A percentile compares a stretch with the other conserved stretches of the same genome.
Evolutionary conservation across 2,797 vertebrate species (phyloP).

Genomic region (Enteromius unitaeniatus): DNA sequence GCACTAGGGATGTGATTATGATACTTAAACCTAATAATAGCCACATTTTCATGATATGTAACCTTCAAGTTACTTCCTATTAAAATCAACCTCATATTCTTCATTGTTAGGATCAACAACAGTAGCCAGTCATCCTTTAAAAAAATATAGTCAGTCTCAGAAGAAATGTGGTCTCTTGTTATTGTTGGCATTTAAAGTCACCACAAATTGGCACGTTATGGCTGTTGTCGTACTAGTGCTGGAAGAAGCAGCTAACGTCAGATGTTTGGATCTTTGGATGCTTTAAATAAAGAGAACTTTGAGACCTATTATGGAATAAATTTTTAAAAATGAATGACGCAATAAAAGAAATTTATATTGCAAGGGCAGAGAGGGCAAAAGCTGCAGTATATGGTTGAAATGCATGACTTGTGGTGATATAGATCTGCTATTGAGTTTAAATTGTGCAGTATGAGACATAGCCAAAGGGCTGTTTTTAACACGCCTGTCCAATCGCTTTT

Average conservation of each 20-base stretch:
- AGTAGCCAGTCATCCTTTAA: conserved; percentile 11
- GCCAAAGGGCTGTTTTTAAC: conserved; percentile 18
- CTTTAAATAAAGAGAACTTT: conserved; percentile 31
- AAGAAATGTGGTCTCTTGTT: conserved; percentile 7
- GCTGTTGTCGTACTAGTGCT: conserved; percentile 7
- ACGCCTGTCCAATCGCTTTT: not conserved
- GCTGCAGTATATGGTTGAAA: not conserved
- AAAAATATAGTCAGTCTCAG: not conserved
- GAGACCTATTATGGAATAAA: not conserved
- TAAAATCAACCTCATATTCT: not conserved
- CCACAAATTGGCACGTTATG: conserved; percentile 14
- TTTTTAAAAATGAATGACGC: not conserved
- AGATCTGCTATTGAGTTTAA: conserved; percentile 10
- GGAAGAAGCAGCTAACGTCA: conserved; percentile 18
- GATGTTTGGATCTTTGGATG: conserved; percentile 22
- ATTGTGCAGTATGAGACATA: not conserved
- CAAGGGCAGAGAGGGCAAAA: not conserved
- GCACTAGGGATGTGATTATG: too few relatives aligned
- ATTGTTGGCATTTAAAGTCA: conserved; percentile 13
- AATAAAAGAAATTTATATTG: conserved; percentile 25
- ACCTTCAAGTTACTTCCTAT: not conserved
- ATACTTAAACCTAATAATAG: not conserved
- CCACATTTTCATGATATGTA: not conserved
- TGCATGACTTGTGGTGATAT: conserved; percentile 26
- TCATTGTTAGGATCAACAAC: not conserved